phyloP scores from a whole-genome alignment of 1,140 invertebrate species.

The Temnothorax longispinosus region DNA sequence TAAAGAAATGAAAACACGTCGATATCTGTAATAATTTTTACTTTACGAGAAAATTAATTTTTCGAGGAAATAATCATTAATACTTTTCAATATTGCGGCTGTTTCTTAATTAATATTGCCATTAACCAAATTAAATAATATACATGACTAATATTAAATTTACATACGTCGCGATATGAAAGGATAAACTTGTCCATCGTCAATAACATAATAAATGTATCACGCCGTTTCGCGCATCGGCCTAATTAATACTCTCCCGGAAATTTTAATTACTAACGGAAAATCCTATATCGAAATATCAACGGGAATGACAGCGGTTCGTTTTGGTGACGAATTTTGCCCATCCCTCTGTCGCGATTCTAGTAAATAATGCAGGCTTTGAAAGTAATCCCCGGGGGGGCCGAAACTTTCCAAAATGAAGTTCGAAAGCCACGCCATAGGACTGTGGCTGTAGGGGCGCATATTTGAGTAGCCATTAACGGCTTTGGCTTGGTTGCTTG shows the following conservation, averaged over 20 bases:
- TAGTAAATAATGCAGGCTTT: constrained; percentile 74
- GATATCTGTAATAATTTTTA: constrained; percentile 25
- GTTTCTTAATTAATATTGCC: constrained; percentile 49
- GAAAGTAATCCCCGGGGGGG: constrained; percentile 66
- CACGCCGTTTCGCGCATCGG: constrained; percentile 36
- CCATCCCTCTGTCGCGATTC: constrained; percentile 23
- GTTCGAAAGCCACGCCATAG: constrained; percentile 76
- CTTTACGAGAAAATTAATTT: constrained; percentile 24
- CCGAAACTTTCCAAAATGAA: constrained; percentile 78
- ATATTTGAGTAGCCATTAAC: constrained; percentile 81
- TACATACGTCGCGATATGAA: constrained; percentile 51
- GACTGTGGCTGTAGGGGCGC: constrained; percentile 66
- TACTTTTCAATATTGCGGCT: constrained; percentile 18
- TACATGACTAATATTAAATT: constrained; percentile 50
- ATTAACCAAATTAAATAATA: constrained; percentile 60
- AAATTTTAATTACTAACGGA: constrained; percentile 52
- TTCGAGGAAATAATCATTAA: constrained; percentile 10
- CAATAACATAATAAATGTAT: constrained; percentile 52
- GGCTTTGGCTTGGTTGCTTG: constrained; percentile 77
- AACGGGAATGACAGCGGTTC: constrained; percentile 29
- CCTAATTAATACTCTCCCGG: constrained; percentile 51
- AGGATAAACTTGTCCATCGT: constrained; percentile 56
- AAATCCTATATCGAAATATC: constrained; percentile 48
- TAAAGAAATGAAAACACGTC: neutral
- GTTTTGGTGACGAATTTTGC: constrained; percentile 40